Base-by-base conservation (phyloP, 2,888 invertebrate genomes). In the Caenorhabditis panamensis region DNA sequence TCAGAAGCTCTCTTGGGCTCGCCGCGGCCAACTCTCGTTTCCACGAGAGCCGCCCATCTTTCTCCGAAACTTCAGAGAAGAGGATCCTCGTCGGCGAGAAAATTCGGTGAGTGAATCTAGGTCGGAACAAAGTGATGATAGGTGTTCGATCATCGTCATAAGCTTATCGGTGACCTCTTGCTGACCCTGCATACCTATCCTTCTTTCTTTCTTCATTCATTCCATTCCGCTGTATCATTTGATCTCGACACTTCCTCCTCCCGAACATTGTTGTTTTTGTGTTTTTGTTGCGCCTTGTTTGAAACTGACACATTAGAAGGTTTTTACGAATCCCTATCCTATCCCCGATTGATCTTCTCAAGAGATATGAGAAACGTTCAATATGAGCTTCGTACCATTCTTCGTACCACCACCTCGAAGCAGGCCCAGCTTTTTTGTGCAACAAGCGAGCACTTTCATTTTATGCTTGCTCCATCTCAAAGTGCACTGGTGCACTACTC, bases 21-120 rank as follows among this genome's bases (percentile, higher is more conserved):
- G 47, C 54, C 51, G 47, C 62, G 67, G 49, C 62, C 62, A 18
- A 26, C 62, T 76, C 76, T 76, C 76, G 76, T 68, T 20, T 54
- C 76, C 20, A 68, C 76, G 76, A 76, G 76, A 76, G 76, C 76
- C 67, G 76, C 68, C 20, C 67, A 68, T 62, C 68, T 68, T 76
- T 76, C 76, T 77, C 66, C 77, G 37, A 69, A 64, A 78, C 64
- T 79, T 49, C 79, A 79, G 69, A 72, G 79, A 67, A 79, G 67
- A 72, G 79, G 72, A 66, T 79, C 79, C 24, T 68, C 67, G 56
- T 72, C 79, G 28, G 72, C 72, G 1, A 59, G 63, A 0, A 66
- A 49, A 51, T 63, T 79, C 49, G 79, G 79, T 79, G 54, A 79
- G 79, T 71, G 16, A 22, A 71, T 61, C 18, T 71, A 54, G 71